Conservation (phyloP, 2,888 invertebrate species). For the Chymomyza fuscimana region DNA sequence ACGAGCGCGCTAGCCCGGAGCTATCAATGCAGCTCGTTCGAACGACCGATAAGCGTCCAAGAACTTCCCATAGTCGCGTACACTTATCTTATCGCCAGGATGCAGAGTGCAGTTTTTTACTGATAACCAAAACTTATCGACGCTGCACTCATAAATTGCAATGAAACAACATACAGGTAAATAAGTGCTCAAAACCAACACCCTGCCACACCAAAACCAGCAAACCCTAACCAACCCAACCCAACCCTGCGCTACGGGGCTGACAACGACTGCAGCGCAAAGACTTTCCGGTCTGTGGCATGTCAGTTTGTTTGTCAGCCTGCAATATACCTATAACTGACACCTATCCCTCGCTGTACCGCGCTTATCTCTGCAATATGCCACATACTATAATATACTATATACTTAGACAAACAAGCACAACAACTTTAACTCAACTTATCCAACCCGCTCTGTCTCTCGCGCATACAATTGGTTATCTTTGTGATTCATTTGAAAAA, state of each 20-base stretch:
- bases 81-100: constrained; percentile 63
- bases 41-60: constrained; percentile 61
- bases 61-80: not conserved
- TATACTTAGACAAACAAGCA: constrained; percentile 36
- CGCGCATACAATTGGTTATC: constrained; percentile 39
- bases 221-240: constrained; percentile 9
- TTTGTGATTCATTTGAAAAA: constrained; percentile 64
- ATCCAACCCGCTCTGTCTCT: constrained; percentile 53
- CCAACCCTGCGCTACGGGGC: constrained; percentile 1
- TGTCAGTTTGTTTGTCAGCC: constrained; percentile 30
- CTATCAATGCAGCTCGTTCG: constrained; percentile 43
- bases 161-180: constrained; percentile 63
- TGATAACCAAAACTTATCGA: constrained; percentile 60
- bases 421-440: constrained; percentile 34
- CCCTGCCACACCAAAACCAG: constrained; percentile 20
- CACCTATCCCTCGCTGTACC: constrained; percentile 39
- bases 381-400: not conserved
- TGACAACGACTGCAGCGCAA: not conserved
- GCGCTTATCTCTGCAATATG: constrained; percentile 54
- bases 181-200: constrained; percentile 30
- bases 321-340: constrained; percentile 38
- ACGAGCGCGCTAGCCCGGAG: not conserved
- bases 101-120: constrained; percentile 62
- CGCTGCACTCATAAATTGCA: constrained; percentile 69
- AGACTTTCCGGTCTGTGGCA: constrained; percentile 13